Evolutionary conservation across 2,888 invertebrate genomes (phyloP).

Genomic region (Pemphredon lugubris): DNA sequence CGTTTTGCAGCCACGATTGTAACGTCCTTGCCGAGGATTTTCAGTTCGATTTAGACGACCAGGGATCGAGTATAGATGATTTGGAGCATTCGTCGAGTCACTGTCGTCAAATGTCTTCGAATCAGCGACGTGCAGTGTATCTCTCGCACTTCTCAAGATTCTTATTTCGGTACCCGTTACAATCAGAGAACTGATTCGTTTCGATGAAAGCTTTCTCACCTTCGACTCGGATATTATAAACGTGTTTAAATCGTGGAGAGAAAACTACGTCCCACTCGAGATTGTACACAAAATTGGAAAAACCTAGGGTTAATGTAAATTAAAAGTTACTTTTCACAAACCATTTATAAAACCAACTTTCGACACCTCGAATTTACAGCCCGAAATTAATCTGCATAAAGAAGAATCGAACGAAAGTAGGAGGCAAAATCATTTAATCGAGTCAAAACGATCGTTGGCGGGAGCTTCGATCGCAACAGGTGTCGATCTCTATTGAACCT

Average conservation of each 20-base stretch:
- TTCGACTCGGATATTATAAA: too few species aligned
- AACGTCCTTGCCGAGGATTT: slow-evolving; percentile 16
- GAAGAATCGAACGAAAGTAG: background rate
- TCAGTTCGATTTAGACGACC: slow-evolving; percentile 39
- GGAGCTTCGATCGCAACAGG: slow-evolving; percentile 41
- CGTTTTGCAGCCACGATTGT: slow-evolving; percentile 8
- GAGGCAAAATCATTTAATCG: background rate
- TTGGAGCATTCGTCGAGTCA: slow-evolving; percentile 22
- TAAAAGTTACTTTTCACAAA: too few species aligned
- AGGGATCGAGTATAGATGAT: slow-evolving; percentile 26
- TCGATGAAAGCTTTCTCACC: too few species aligned
- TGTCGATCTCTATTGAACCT: slow-evolving; percentile 13
- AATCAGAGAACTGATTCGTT: too few species aligned
- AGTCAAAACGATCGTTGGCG: slow-evolving; percentile 3
- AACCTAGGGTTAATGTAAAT: too few species aligned
- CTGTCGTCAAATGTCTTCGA: slow-evolving; percentile 28
- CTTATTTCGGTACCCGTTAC: too few species aligned
- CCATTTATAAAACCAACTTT: too few species aligned
- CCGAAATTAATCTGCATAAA: background rate
- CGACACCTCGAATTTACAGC: background rate
- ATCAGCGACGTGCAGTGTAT: too few species aligned
- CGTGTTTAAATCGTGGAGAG: too few species aligned
- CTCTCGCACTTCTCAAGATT: too few species aligned
- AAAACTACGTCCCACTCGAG: too few species aligned
- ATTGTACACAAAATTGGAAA: too few species aligned